Evolutionary conservation across 2,113 vertebrate species (phyloP), one percentile per base, ranked within the genome.

Genomic region (Otus sunia): DNA sequence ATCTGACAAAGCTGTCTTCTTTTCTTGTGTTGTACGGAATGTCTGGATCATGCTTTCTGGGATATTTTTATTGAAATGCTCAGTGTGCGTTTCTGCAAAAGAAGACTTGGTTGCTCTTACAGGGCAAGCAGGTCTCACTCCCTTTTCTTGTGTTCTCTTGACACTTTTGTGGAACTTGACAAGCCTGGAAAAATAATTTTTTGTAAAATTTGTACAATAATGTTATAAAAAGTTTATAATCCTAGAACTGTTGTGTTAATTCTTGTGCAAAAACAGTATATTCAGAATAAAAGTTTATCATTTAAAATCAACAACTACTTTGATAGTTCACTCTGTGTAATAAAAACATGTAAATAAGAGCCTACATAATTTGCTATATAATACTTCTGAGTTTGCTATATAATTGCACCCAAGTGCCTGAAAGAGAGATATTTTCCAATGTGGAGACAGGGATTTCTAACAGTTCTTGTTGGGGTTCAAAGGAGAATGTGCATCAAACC

Each of bases 181-280:
- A 98, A 98, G 99, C 98, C 98, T 99, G 98, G 93, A 98, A 98
- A 98, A 96, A 94, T n/a, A 96, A 96, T 59, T 95, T 97, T 99
- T 99, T 99, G 98, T 99, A 99, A 99, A 98, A 99, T 99, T 99
- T 99, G 99, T 99, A 99, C 98, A 98, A 98, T 99, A 99, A 98
- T 98, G 98, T 98, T 99, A 99, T 98, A 99, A 98, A 98, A 98
- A 98, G 97, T 99, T 99, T 99, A 99, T 99, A 99, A 99, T 98
- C 98, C 97, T 98, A 97, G 92, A 98, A 98, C 98, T 98, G 97
- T 98, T 98, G 99, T 99, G 99, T 98, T 98, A 98, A 99, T 98
- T 99, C 98, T 99, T 99, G 99, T 99, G 99, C 98, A 99, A 98
- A 99, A 99, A 97, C 98, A 98, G 98, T 99, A 99, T 99, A 99